Evolutionary conservation across 2,797 vertebrate genomes (phyloP).

Genomic region (Pantherophis alleghaniensis): DNA sequence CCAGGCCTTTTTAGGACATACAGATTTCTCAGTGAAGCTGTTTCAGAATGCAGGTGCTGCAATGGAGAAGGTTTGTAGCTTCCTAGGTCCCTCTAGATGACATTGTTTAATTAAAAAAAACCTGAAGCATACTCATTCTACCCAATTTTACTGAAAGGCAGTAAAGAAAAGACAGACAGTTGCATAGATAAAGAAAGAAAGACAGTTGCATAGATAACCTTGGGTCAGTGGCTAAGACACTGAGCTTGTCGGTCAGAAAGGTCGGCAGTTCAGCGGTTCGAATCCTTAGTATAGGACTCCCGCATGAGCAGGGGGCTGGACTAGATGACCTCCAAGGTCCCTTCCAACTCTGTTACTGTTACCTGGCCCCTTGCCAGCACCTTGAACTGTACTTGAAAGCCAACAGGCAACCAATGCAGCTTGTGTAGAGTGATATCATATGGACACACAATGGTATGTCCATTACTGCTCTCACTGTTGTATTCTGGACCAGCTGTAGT

Average conservation of each 20-base stretch:
- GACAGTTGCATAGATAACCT: background rate
- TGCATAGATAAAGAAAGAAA: background rate
- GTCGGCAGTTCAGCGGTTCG: too few species aligned
- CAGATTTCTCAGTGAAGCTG: background rate
- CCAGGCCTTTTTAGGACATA: background rate
- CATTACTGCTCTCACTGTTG: background rate
- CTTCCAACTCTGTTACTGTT: too few species aligned
- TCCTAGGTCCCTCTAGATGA: background rate
- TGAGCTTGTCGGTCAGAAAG: too few species aligned
- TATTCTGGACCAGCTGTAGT: background rate
- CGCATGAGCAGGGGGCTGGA: too few species aligned
- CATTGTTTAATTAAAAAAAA: background rate
- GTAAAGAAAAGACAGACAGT: background rate
- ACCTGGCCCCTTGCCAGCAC: background rate
- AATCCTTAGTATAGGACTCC: too few species aligned
- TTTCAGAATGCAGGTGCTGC: background rate
- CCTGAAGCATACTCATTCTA: background rate
- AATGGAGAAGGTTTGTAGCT: background rate
- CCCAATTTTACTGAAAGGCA: background rate
- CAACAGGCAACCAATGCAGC: background rate
- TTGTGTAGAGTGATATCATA: background rate
- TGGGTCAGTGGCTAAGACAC: too few species aligned
- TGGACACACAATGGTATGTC: background rate
- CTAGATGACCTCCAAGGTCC: too few species aligned
- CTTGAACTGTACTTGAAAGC: background rate